These are phyloP conservation scores for Elysia chlorotica DNA, from an alignment of 1,140 invertebrate genomes.

Conservation along the genomic window DNA sequence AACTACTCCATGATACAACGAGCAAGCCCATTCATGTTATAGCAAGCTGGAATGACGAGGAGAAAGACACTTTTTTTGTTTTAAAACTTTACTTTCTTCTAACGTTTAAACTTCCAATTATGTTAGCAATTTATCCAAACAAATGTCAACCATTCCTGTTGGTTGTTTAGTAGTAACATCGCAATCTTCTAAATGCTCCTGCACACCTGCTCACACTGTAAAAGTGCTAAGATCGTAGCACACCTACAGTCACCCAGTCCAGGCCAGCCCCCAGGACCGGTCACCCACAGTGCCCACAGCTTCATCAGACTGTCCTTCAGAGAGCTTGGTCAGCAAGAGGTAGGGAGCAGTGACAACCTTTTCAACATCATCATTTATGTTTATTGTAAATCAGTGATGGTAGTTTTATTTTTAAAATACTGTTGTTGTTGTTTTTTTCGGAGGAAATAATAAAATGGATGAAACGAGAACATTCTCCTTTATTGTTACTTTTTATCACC, in stretches of 20 bases:
- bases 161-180: no score
- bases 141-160: no score
- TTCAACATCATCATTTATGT: not conserved
- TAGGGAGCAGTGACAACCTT: no score
- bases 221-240: constrained; percentile 80
- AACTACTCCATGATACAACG: no score
- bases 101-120: no score
- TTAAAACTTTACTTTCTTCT: no score
- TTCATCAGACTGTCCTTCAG: constrained; percentile 88
- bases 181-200: no score
- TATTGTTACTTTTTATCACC: not conserved
- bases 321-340: constrained; percentile 75
- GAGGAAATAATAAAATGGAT: not conserved
- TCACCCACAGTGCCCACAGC: constrained; percentile 72
- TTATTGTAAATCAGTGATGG: not conserved
- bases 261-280: constrained; percentile 76
- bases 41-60: no score
- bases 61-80: no score
- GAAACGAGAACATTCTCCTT: not conserved
- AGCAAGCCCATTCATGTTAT: no score
- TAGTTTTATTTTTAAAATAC: not conserved
- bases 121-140: no score
- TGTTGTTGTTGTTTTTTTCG: not conserved
- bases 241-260: constrained; percentile 72
- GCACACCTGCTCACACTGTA: no score